Percentiles rank a stretch among this genome's conserved stretches.
Conservation (phyloP, 2,888 invertebrate species). For the Operophtera brumata region DNA sequence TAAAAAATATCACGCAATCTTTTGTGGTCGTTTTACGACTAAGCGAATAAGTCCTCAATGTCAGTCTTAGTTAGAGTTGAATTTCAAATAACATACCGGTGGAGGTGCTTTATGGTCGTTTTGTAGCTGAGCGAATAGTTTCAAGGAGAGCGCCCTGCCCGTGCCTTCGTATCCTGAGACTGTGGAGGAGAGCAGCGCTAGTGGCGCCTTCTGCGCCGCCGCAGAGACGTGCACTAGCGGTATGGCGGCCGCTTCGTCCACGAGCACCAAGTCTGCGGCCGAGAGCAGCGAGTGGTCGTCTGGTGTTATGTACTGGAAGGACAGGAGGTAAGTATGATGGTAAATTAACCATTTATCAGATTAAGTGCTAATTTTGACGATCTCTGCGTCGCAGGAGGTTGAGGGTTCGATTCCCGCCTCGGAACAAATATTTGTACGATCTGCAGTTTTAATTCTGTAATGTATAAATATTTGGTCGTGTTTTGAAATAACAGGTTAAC, state of each 20-base stretch:
- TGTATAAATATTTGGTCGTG: no score
- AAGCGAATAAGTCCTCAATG: no score
- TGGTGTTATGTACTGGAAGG: constrained; percentile 93
- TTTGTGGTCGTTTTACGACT: no score
- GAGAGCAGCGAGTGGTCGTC: constrained; percentile 92
- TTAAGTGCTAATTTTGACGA: no score
- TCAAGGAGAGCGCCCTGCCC: constrained; percentile 96
- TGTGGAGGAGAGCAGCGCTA: constrained; percentile 97
- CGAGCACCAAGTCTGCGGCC: constrained; percentile 96
- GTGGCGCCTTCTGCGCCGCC: constrained; percentile 92
- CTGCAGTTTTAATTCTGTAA: no score
- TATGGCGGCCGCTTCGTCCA: constrained; percentile 99
- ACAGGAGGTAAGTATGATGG: not conserved
- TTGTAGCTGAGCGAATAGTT: constrained; percentile 93
- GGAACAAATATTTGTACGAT: no score
- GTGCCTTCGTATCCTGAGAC: constrained; percentile 99
- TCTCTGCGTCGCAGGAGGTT: no score
- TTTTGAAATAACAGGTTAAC: no score
- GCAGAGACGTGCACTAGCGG: constrained; percentile 95
- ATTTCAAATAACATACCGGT: constrained; percentile 65
- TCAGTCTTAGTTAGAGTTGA: no score
- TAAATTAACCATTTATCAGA: no score
- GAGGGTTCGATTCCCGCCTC: no score
- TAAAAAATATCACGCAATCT: no score
- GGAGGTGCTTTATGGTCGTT: constrained; percentile 81